A percentile compares a stretch with the other conserved stretches of the same genome.
Conservation (phyloP, 2,888 invertebrate genomes). For the Xestia ashworthii region DNA sequence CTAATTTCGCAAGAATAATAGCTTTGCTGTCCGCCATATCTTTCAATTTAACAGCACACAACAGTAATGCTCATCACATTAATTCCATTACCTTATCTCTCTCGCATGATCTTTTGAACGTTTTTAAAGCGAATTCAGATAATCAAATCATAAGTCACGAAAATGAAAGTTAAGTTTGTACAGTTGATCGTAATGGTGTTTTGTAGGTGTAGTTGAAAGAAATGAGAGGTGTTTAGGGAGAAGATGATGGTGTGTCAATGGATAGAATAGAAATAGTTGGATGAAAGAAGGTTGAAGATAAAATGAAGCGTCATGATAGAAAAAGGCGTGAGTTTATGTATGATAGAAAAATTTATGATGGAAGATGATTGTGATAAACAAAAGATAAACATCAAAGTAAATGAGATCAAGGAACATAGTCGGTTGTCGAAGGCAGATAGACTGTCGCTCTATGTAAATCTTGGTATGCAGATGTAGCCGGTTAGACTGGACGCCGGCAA, state of each 20-base stretch:
- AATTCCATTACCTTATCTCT: constrained; percentile 54
- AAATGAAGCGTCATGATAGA: background rate
- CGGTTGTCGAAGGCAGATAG: background rate
- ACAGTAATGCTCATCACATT: constrained; percentile 28
- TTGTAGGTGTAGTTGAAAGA: constrained; percentile 26
- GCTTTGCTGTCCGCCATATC: constrained; percentile 15
- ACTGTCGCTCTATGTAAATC: background rate
- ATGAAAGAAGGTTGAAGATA: background rate
- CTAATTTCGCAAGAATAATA: background rate
- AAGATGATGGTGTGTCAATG: background rate
- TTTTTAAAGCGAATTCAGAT: constrained; percentile 36
- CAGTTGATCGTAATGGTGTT: constrained; percentile 11
- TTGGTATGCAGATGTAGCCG: background rate
- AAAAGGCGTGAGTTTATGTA: background rate
- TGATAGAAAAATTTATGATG: background rate
- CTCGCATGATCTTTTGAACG: constrained; percentile 30
- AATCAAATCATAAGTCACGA: constrained; percentile 44
- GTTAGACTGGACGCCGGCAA: background rate
- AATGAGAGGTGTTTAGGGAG: background rate
- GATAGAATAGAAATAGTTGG: background rate
- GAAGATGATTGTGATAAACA: background rate
- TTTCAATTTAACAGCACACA: constrained; percentile 6
- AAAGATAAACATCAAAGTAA: background rate
- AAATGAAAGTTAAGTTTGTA: constrained; percentile 56
- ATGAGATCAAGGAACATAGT: background rate